Evolutionary conservation across 2,113 vertebrate genomes (phyloP), one percentile per base, ranked within the genome.

Genomic region (Tyrannus savana): DNA sequence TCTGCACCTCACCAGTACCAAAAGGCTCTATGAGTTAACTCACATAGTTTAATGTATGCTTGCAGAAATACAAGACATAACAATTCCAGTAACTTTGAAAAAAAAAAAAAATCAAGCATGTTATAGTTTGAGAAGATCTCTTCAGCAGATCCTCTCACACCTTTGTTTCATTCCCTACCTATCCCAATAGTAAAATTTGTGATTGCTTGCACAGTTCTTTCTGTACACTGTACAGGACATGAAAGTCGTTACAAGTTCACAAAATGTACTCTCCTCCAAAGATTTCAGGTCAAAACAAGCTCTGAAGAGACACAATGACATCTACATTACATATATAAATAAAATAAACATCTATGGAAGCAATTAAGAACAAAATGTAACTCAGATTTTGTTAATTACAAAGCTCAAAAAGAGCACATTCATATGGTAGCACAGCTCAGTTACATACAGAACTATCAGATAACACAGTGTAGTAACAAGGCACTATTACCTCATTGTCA

Each of bases 21-120:
- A 39, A 23, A 9, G 14, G 37, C 27, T 90, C 49, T 41, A 2
- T 3, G 10, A 66, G 19, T 47, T 71, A 31, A 87, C 42, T 66
- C 52, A 88, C 17, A 28, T 2, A 49, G 23, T 23, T n/a, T 14
- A 53, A 84, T 5, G 5, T 27, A 7, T 0, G 0, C 3, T 4
- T 33, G 14, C 31, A 63, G 9, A 63, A 1, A 1, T 25, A 58
- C 10, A 53, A 56, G 62, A 59, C 44, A 19, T 4, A 84, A 47
- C 22, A 82, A 72, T 22, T 23, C 7, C 10, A 10, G 19, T 33
- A 30, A 10, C 24, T 33, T 30, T 5, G 31, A 68, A 58, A 73
- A 49, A 49, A 49, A 24, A 39, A 73, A 50, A 14, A 50, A 63
- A 60, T 5, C 8, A 35, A 3, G 1, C 16, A 15, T 6, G 0